These are phyloP conservation scores for Cheilosia variabilis DNA, from an alignment of 2,888 invertebrate species.

Conservation along the genomic window DNA sequence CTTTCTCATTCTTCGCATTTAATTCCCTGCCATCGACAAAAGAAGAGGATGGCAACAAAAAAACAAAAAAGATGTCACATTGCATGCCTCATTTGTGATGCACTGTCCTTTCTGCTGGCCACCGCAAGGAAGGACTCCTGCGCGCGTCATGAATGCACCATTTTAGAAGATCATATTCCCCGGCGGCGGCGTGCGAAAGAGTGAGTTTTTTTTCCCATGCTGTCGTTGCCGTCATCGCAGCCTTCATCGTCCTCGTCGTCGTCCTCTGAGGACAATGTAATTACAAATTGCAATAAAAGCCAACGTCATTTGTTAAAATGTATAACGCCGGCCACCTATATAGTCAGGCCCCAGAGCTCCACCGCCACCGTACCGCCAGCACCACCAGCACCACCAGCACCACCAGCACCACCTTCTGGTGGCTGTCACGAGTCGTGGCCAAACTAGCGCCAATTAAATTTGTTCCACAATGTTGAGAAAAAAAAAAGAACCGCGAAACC, in stretches of 20 bases:
- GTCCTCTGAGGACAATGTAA: constrained; percentile 73
- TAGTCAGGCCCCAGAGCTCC: not conserved
- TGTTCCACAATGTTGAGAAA: constrained; percentile 54
- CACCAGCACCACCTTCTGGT: constrained; percentile 10
- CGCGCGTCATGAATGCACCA: constrained; percentile 62
- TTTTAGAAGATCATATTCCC: constrained; percentile 65
- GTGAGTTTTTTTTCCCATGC: constrained; percentile 19
- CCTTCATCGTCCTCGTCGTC: constrained; percentile 3
- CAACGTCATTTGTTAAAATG: constrained; percentile 75
- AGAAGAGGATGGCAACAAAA: not conserved
- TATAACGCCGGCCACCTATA: constrained; percentile 60
- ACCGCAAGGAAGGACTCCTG: constrained; percentile 22
- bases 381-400: constrained; percentile 2
- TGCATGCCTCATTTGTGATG: constrained; percentile 74
- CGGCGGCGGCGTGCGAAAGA: constrained; percentile 58
- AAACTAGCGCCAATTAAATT: constrained; percentile 75
- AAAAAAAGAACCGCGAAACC: constrained; percentile 11
- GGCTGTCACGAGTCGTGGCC: constrained; percentile 71
- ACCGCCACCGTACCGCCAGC: no score
- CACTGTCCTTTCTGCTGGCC: constrained; percentile 40
- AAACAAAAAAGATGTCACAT: constrained; percentile 63
- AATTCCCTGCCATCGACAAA: constrained; percentile 17
- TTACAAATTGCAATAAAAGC: constrained; percentile 76
- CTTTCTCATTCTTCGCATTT: constrained; percentile 23
- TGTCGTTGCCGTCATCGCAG: constrained; percentile 32